Conservation (phyloP, 1,140 invertebrate genomes). For the Pseudomyrmex sp. region DNA sequence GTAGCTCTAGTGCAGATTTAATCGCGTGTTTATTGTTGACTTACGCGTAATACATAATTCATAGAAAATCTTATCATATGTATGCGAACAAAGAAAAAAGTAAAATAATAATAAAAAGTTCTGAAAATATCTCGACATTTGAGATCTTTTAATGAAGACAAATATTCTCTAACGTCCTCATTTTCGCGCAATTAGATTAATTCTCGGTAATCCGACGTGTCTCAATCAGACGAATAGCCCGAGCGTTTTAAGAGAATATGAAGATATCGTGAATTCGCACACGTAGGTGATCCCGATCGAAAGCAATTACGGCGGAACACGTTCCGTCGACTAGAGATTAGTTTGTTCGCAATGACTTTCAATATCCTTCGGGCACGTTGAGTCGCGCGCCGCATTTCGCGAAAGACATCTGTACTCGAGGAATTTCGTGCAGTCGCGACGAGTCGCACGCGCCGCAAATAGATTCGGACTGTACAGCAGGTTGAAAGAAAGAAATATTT, state of each 20-base stretch:
- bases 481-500: constrained; percentile 29
- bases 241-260: constrained; percentile 54
- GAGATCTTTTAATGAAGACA: constrained; percentile 10
- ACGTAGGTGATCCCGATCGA: constrained; percentile 63
- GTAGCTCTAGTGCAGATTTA: neutral
- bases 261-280: constrained; percentile 67
- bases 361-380: constrained; percentile 63
- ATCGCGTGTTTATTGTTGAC: neutral
- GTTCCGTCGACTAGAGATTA: constrained; percentile 71
- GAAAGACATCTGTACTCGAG: constrained; percentile 11
- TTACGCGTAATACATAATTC: neutral
- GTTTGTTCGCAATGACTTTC: constrained; percentile 66
- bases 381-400: constrained; percentile 9
- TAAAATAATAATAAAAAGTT: neutral
- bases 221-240: constrained; percentile 32
- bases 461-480: neutral
- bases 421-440: constrained; percentile 48
- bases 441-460: constrained; percentile 15
- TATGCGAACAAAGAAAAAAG: no score
- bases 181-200: constrained; percentile 21
- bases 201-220: constrained; percentile 16
- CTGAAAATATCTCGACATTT: neutral
- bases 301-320: constrained; percentile 68
- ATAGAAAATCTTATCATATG: neutral
- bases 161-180: neutral